Conservation (phyloP, 2,888 invertebrate genomes). For the Abscondita cerata region DNA sequence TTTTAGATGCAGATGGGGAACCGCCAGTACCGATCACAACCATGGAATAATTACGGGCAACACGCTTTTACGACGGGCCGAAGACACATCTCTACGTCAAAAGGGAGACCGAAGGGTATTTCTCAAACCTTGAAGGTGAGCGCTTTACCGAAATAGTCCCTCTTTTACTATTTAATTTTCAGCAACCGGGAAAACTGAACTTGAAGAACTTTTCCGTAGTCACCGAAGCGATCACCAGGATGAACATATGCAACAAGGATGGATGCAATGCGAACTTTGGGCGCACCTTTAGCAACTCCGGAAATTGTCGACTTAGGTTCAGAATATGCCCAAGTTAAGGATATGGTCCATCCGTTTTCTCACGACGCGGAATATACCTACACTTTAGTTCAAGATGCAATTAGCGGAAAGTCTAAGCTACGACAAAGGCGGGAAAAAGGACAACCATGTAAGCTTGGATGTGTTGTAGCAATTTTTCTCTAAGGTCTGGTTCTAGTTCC, state of each 20-base stretch:
- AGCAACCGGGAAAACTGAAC: conserved; percentile 90
- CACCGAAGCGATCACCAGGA: conserved; percentile 80
- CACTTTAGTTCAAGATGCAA: conserved; percentile 70
- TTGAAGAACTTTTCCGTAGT: conserved; percentile 89
- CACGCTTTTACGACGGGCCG: conserved; percentile 77
- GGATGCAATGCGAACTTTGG: conserved; percentile 63
- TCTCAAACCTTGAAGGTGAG: conserved; percentile 71
- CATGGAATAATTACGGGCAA: conserved; percentile 71
- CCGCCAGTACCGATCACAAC: conserved; percentile 56
- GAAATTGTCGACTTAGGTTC: conserved; percentile 78
- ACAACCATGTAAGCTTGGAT: conserved; percentile 63
- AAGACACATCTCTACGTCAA: conserved; percentile 65
- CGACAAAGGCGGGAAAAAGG: conserved; percentile 71
- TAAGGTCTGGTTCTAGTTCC: too few species aligned
- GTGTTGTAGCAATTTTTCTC: background rate
- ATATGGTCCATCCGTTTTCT: conserved; percentile 52
- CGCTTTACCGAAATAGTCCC: background rate
- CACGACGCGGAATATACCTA: conserved; percentile 70
- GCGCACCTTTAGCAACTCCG: conserved; percentile 78
- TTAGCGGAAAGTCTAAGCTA: conserved; percentile 66
- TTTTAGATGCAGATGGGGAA: conserved; percentile 53
- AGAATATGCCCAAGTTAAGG: conserved; percentile 76
- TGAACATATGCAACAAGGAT: conserved; percentile 68
- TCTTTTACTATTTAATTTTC: conserved; percentile 31
- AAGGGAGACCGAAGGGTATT: conserved; percentile 70